A percentile compares a stretch with the other conserved stretches of the same genome.
Conservation (phyloP, 2,888 invertebrate genomes). For the Lymantria dispar region DNA sequence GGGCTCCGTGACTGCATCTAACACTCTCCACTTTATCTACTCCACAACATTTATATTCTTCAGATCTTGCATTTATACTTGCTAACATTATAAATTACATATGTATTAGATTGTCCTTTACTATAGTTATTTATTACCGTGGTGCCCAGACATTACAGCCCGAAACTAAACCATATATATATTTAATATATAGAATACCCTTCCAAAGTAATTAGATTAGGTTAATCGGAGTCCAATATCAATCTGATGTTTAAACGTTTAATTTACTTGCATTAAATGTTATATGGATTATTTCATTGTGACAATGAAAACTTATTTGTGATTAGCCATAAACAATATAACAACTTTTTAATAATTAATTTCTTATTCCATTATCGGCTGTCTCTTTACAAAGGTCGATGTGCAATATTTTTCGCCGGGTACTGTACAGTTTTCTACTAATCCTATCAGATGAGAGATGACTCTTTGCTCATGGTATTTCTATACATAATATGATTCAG, state of each 20-base stretch:
- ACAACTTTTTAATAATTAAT: too few relatives aligned
- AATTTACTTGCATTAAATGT: constrained; percentile 31
- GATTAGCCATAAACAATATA: neutral
- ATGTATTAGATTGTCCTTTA: too few relatives aligned
- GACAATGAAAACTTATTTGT: neutral
- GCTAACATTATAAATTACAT: too few relatives aligned
- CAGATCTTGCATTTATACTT: too few relatives aligned
- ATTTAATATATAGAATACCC: constrained; percentile 27
- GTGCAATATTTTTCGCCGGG: too few relatives aligned
- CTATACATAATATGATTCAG: too few relatives aligned
- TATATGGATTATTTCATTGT: constrained; percentile 27
- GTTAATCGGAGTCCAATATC: constrained; percentile 24
- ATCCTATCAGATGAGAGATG: too few relatives aligned
- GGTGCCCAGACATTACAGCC: constrained; percentile 4
- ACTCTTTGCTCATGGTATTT: too few relatives aligned
- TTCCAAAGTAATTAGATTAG: constrained; percentile 36
- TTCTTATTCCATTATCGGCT: too few relatives aligned
- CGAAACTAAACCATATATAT: constrained; percentile 16
- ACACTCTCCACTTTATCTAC: neutral
- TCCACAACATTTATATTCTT: too few relatives aligned
- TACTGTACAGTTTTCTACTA: too few relatives aligned
- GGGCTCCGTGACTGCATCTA: neutral
- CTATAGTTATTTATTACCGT: neutral
- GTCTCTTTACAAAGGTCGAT: too few relatives aligned
- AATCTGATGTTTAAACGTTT: constrained; percentile 14